These are phyloP conservation scores for Myrmecophaga tridactyla DNA, from an alignment of 2,113 vertebrate species.

Conservation along the genomic window DNA sequence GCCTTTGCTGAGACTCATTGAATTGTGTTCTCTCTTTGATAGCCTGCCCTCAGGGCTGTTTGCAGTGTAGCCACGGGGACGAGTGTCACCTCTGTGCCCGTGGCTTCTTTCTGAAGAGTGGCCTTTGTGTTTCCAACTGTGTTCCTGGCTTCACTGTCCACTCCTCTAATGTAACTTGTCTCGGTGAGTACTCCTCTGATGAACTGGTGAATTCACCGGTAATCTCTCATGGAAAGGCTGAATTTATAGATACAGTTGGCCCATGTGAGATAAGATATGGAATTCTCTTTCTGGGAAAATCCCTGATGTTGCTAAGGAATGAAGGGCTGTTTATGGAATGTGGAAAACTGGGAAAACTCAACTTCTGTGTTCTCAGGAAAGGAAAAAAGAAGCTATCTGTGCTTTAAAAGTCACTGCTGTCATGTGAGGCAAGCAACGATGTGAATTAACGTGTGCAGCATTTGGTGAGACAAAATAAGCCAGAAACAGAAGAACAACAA, in stretches of 20 bases:
- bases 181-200: conserved; percentile 81
- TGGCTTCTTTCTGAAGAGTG: conserved; percentile 84
- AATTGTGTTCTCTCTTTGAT: background rate
- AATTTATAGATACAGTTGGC: background rate
- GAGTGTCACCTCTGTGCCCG: conserved; percentile 85
- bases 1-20: background rate
- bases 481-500: no score
- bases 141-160: conserved; percentile 86
- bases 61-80: conserved; percentile 83
- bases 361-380: background rate
- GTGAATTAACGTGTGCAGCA: no score
- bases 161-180: conserved; percentile 83
- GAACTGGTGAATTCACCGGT: background rate
- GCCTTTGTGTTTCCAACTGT: conserved; percentile 88
- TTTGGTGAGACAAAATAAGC: no score
- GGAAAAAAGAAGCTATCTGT: background rate
- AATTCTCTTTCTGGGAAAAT: background rate
- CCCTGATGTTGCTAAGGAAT: background rate
- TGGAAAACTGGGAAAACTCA: background rate
- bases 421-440: no score
- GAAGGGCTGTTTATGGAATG: background rate
- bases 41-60: conserved; percentile 91
- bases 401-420: background rate
- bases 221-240: background rate
- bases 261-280: background rate